Conservation (phyloP, 2,888 invertebrate genomes). For the Ochropacha duplaris region DNA sequence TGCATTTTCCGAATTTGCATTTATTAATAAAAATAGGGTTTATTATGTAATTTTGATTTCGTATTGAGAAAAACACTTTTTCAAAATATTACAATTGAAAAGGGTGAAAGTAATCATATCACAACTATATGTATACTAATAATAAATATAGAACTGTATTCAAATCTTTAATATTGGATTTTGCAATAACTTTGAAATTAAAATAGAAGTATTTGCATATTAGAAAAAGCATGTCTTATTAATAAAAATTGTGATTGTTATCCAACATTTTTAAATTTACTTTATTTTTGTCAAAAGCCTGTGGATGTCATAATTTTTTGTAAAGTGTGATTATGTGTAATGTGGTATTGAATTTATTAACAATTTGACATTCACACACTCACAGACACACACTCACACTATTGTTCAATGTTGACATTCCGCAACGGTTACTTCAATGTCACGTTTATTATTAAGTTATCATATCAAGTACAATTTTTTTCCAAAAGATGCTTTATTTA, state of each 20-base stretch:
- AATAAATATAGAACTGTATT: constrained; percentile 54
- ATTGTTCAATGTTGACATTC: neutral
- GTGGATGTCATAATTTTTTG: no score
- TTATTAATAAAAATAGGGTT: constrained; percentile 28
- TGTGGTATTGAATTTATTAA: neutral
- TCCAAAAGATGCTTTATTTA: neutral
- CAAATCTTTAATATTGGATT: constrained; percentile 57
- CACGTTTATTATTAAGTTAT: neutral
- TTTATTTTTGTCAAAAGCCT: neutral
- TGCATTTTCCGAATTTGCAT: constrained; percentile 48
- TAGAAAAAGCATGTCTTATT: neutral
- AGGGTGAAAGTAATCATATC: constrained; percentile 76
- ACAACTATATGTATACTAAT: constrained; percentile 71
- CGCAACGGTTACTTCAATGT: neutral
- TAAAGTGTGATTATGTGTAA: neutral
- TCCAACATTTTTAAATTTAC: neutral
- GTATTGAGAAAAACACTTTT: constrained; percentile 16
- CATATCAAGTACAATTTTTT: neutral
- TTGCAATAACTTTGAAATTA: constrained; percentile 40
- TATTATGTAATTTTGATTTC: constrained; percentile 19
- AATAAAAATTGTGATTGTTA: neutral
- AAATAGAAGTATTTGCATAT: constrained; percentile 21
- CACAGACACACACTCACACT: neutral
- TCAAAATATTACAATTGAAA: constrained; percentile 31
- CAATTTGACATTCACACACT: neutral